Base-by-base conservation (phyloP, 2,888 invertebrate genomes). In the Metellina segmentata region DNA sequence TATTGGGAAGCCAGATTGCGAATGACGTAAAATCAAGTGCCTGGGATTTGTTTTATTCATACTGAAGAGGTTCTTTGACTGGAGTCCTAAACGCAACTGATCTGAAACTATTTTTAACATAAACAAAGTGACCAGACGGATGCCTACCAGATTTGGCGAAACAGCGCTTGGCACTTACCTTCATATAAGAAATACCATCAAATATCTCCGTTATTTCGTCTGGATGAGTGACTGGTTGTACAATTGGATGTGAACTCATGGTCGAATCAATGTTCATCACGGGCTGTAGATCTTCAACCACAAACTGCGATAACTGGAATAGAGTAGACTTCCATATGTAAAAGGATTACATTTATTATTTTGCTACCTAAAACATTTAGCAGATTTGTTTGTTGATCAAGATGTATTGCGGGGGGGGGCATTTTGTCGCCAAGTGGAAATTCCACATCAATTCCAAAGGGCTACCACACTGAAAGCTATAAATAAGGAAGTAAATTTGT, bases 121-220 rank as follows among this genome's bases (percentile, higher is more conserved):
- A n/a, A n/a, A n/a, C n/a, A n/a, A 34, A 34, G 34, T 34, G 34
- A 4, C 34, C 34, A 1, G 1, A 34, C 34, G 34, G 34, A 2
- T 4, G 4, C 34, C 34, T 4, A 34, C 34, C 34, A 34, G 4
- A 34, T 34, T 34, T 34, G n/a, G 34, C 34, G 4, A 34, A 4
- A 4, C 34, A 34, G n/a, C n/a, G n/a, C n/a, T n/a, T n/a, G n/a
- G n/a, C 34, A n/a, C 7, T 16, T 34, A 85, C 98, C 96, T 99
- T 99, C 93, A 96, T 97, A 94, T 99, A 99, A 0, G 98, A 98
- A 93, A 99, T 98, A 0, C 96, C 95, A 95, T 99, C 98, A 94
- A 99, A 99, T 89, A 98, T 97, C 93, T 98, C 97, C 0, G 97
- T 98, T 89, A 99, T 98, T 95, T 99, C 97, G 94, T 97, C 97